These are phyloP conservation scores for Lepidocyrtinus sp. DNA, from an alignment of 2,888 invertebrate genomes.

Conservation along the genomic window DNA sequence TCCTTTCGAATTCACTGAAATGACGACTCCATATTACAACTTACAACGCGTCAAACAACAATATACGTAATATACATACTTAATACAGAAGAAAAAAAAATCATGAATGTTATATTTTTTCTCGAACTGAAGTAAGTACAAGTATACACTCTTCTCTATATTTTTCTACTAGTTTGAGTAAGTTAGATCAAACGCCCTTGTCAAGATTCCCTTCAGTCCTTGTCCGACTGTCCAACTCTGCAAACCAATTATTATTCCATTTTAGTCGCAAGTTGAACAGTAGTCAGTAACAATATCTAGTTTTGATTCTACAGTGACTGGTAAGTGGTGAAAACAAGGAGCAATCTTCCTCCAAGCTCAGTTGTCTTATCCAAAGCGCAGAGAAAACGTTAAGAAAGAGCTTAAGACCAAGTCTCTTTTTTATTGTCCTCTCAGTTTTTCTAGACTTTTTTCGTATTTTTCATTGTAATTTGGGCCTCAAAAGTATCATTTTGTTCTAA, in stretches of 20 bases:
- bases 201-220: constrained; percentile 52
- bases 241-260: constrained; percentile 25
- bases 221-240: constrained; percentile 47
- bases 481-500: neutral
- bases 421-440: no score
- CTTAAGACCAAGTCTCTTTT: neutral
- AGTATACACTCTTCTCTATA: neutral
- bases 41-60: neutral
- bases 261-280: neutral
- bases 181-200: constrained; percentile 59
- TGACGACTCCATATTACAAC: constrained; percentile 10
- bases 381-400: neutral
- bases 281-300: neutral
- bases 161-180: neutral
- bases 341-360: neutral
- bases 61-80: neutral
- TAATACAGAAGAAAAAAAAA: no score
- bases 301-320: neutral
- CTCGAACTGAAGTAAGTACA: no score
- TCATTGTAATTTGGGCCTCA: neutral
- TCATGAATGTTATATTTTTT: neutral
- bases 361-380: neutral
- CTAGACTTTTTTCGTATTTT: neutral
- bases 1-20: constrained; percentile 5
- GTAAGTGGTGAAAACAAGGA: neutral